These are phyloP conservation scores for Isotomurus palustris DNA, from an alignment of 2,888 invertebrate genomes.

Conservation along the genomic window DNA sequence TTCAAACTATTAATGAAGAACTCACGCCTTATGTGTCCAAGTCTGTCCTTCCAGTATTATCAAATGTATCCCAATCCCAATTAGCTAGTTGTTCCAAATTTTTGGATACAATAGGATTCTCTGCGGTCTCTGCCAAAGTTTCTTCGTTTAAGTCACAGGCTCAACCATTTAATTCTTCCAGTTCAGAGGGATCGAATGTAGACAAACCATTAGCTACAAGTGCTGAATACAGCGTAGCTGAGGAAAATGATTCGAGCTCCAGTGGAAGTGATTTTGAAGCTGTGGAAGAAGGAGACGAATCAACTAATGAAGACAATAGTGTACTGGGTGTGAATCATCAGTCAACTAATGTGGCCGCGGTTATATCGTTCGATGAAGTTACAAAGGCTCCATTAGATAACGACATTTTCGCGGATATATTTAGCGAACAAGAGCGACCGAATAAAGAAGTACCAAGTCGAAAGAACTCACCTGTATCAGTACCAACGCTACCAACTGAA, in stretches of 20 bases:
- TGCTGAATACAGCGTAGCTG: too few species aligned
- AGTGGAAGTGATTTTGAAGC: constrained; percentile 41
- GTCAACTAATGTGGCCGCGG: not conserved
- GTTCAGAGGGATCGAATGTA: too few species aligned
- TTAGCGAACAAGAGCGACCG: constrained; percentile 27
- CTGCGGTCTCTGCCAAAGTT: too few species aligned
- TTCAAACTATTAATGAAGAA: too few species aligned
- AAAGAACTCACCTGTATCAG: constrained; percentile 2
- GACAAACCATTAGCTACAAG: too few species aligned
- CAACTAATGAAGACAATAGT: not conserved
- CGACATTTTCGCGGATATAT: constrained; percentile 47
- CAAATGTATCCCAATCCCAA: not conserved
- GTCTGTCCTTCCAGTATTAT: too few species aligned
- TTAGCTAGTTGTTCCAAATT: constrained; percentile 29
- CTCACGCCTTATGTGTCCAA: too few species aligned
- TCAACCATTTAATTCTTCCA: too few species aligned
- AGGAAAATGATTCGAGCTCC: constrained; percentile 9
- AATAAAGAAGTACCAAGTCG: constrained; percentile 27
- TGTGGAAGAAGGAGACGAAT: constrained; percentile 18
- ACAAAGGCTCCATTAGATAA: constrained; percentile 35
- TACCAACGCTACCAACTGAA: too few species aligned
- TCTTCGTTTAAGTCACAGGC: too few species aligned
- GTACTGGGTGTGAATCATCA: not conserved
- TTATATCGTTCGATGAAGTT: not conserved
- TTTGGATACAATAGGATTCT: constrained; percentile 32